These are phyloP conservation scores for Iphiclides podalirius DNA, from an alignment of 2,888 invertebrate species.

Conservation along the genomic window DNA sequence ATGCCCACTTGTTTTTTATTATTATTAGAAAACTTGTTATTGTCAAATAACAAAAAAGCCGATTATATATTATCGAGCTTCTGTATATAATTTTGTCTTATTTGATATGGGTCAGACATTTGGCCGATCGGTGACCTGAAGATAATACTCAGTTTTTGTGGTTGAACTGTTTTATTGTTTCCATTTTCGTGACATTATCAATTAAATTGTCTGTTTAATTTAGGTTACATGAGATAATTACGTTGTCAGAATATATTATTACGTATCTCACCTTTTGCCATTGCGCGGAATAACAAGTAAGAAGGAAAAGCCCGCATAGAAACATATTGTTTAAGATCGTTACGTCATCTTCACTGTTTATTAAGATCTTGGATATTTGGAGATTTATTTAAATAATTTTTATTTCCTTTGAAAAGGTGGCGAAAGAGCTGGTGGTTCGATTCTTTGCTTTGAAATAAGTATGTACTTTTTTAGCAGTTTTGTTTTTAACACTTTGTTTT, in stretches of 20 bases:
- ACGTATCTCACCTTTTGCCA: conserved; percentile 25
- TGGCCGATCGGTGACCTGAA: conserved; percentile 50
- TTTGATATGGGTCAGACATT: conserved; percentile 52
- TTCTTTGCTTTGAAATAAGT: no score
- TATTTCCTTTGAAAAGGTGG: no score
- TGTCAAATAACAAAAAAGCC: conserved; percentile 13
- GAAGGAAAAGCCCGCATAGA: not conserved
- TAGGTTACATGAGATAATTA: conserved; percentile 57
- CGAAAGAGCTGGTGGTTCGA: no score
- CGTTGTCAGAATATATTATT: conserved; percentile 38
- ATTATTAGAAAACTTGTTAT: no score
- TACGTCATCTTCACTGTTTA: no score
- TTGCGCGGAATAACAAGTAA: conserved; percentile 24
- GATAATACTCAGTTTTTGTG: conserved; percentile 58
- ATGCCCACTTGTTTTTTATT: no score
- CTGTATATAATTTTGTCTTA: conserved; percentile 30
- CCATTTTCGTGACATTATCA: conserved; percentile 55
- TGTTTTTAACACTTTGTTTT: no score
- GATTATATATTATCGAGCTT: conserved; percentile 21
- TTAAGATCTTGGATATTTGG: no score
- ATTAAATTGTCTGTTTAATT: conserved; percentile 50
- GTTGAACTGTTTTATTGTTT: conserved; percentile 62
- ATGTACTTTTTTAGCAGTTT: no score
- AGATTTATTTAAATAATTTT: no score
- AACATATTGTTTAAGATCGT: no score